Percentiles rank a stretch among this genome's conserved stretches.
phyloP scores from a whole-genome alignment of 1,140 invertebrate genomes.

The Lanistes nyassanus region DNA sequence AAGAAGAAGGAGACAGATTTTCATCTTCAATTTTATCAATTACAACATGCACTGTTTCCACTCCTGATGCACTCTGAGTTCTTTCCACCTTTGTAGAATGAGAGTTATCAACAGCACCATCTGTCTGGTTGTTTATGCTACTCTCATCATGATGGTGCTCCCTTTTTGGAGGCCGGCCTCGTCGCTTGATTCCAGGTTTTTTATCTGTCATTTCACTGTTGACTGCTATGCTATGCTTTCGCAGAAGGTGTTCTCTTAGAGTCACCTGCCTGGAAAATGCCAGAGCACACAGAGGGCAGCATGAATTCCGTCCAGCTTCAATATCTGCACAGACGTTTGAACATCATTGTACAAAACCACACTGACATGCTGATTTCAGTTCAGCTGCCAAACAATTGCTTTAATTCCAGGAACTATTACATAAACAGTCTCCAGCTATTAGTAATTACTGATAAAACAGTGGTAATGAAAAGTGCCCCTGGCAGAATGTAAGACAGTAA shows the following conservation, averaged over 20 bases:
- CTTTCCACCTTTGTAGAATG: neutral
- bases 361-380: neutral
- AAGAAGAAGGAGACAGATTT: neutral
- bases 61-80: neutral
- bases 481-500: too few relatives aligned
- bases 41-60: constrained; percentile 27
- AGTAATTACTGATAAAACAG: too few relatives aligned
- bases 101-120: neutral
- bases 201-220: neutral
- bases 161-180: neutral
- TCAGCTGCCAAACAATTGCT: neutral
- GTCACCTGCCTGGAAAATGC: constrained; percentile 40
- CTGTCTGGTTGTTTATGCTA: neutral
- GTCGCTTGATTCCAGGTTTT: constrained; percentile 1
- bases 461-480: too few relatives aligned
- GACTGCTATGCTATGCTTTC: constrained; percentile 40
- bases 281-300: constrained; percentile 45
- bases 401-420: neutral
- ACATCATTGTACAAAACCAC: neutral
- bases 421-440: neutral
- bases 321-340: constrained; percentile 35
- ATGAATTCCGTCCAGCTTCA: constrained; percentile 28
- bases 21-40: constrained; percentile 25
- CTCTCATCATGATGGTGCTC: neutral
- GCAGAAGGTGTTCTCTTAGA: constrained; percentile 42